Evolutionary conservation across 2,888 invertebrate genomes (phyloP), one percentile per base, ranked within the genome.

Genomic region (Eilema griseolum): DNA sequence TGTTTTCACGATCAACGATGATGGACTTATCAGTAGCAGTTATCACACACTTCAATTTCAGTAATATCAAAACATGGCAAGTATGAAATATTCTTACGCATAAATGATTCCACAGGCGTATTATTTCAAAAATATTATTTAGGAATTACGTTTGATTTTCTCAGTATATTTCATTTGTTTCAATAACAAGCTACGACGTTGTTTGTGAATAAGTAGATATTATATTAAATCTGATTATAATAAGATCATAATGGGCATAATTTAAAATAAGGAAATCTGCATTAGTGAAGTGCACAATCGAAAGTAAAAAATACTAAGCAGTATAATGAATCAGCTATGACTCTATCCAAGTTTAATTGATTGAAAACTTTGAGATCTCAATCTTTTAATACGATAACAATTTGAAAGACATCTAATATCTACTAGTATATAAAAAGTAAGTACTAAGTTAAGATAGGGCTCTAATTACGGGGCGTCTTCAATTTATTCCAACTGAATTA

Each of bases 31-130:
- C 78, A 70, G 2, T 26, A 31, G 7, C 26, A 67, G 61, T 63
- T 74, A 74, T 78, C 76, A 61, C 20, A 63, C 63, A 70, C 59
- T 57, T 69, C 41, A 71, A 61, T 62, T 77, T 76, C 78, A 71
- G 67, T 66, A 72, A 63, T 68, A 24, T 60, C 23, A 37, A 66
- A 68, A 61, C 37, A 46, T 56, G 28, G 28, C 33, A 61, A 66
- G 37, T 14, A 26, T 52, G 52, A 56, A 7, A 56, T 26, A 11
- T 14, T 33, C 16, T 26, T 16, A 12, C 23, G 14, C 11, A 28
- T 14, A n/a, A 12, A 12, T 20, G 66, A 56, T 70, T 59, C 61
- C 61, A 31, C 33, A 67, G 20, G 4, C 16, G 41, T n/a, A 23
- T 61, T 46, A 1, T 16, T 60, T 20, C 23, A 60, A 33, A 24